Base-by-base conservation (phyloP, 2,797 vertebrate genomes). In the Oreortyx pictus region DNA sequence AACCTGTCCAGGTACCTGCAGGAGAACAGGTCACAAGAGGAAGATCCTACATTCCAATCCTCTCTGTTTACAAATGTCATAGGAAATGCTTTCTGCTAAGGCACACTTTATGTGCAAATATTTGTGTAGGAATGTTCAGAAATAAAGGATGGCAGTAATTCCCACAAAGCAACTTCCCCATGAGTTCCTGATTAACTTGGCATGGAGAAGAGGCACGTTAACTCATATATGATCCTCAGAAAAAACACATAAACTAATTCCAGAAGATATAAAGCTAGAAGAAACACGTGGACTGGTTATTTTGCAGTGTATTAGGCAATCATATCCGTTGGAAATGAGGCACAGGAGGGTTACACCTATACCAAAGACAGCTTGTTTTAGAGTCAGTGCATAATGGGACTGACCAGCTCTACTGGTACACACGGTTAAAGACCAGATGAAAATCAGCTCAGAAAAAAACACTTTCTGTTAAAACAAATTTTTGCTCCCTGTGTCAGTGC, bases 361-460 rank as follows among this genome's bases (percentile, higher is more conserved):
- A 31, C 13, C 44, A 62, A 85, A 56, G 33, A 80, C 8, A 29
- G 81, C 18, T 11, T 7, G 4, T 19, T 56, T 52, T 12, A 49
- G 17, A 61, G 18, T 31, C n/a, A 24, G 2, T 8, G 20, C 0
- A 0, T 33, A 49, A 39, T 2, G 68, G 54, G 22, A 56, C 70
- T 66, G 83, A 37, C 56, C 1, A 0, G 1, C 24, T 50, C 67
- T 70, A 7, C 6, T 29, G 25, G 31, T 33, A 72, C 7, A 24
- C 27, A 59, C 22, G 9, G 35, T 46, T 64, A 66, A 87, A 89
- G 33, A 89, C 3, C 10, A 67, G 22, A 78, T n/a, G 54, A 73
- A 90, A 57, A 74, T 14, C 41, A 56, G 20, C 14, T 62, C 23
- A 89, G 27, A 78, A 4, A 46, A 71, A 23, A 84, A 56, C 6